Evolutionary conservation across 1,140 invertebrate species (phyloP), one percentile per base, ranked within the genome.

Genomic region (Cotesia glomerata): DNA sequence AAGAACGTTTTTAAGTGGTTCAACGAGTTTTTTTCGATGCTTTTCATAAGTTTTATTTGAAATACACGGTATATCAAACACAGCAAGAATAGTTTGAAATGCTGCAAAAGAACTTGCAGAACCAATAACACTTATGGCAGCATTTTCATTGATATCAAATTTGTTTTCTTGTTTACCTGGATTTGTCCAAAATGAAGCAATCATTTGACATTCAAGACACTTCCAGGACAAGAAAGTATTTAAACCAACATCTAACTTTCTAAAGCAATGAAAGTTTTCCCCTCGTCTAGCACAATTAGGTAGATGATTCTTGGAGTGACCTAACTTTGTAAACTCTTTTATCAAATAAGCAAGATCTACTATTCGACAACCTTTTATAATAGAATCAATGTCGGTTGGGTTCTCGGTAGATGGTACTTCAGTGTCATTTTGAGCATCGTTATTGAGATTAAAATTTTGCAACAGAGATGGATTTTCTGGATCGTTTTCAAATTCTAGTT

Each of bases 21-120:
- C 66, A 64, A 62, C 63, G 9, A 80, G 56, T 39, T 68, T 56
- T 11, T 77, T 58, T 32, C 72, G 65, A 18, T 68, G 34, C 54
- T 67, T 76, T 45, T 34, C 67, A 39, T 73, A 80, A 1, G 73
- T 75, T 45, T 56, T 70, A 52, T 56, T 11, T 64, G 65, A 67
- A 64, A 80, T 75, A 39, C 69, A 73, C 45, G 71, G 75, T 36
- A 81, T 76, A 49, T 71, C 68, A 58, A 78, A 39, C 61, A 14
- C 68, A 13, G 54, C 64, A 14, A 69, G 32, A 11, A 58, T 18
- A 14, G 70, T 64, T 54, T 74, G 65, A 32, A 76, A 36, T 34
- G 69, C 58, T 36, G 54, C 13, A 36, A 58, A 66, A 18, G 72
- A 61, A 13, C 7, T 61, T 11, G 72, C 74, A 11, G 72, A 70